Evolutionary conservation across 2,113 vertebrate species (phyloP), one percentile per base, ranked within the genome.

Genomic region (Sisor rabdophorus): DNA sequence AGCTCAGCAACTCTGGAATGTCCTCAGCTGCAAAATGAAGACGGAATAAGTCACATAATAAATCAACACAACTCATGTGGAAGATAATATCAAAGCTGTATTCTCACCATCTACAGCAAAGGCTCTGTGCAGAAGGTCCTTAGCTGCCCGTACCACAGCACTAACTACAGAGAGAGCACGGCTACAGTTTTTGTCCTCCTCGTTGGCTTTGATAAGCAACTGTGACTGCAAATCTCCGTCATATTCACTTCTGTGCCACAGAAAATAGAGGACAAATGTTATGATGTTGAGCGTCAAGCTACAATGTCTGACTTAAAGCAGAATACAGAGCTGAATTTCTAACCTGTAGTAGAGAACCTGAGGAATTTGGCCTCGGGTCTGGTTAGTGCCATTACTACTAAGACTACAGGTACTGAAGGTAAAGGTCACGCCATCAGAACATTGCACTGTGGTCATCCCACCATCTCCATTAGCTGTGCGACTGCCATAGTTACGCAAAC

Each of bases 311-410:
- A 40, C 19, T 10, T 28, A 61, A 40, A 44, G 20, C 12, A 24
- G 22, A 12, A 48, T 8, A 54, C 2, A 50, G 3, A 58, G 32
- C 2, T 44, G 13, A 32, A 26, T 48, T 20, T 22, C 75, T 55
- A 47, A 98, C 97, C 97, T 95, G 89, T 99, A 98, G 87, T 98
- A 99, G 15, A 99, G 94, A 36, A 99, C 94, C 89, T 99, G 97
- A 10, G 97, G 97, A 81, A 98, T 96, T 53, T 99, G 97, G 28
- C 97, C 97, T 82, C 97, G 90, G 0, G 96, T 98, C 89, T 98
- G 97, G 82, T 99, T 99, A 80, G 97, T 98, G 73, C 97, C 97
- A n/a, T 99, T 99, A 85, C 97, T 99, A 86, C 97, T 99, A 85
- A 99, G 87, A 84, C 96, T 98, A 74, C 97, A 99, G 0, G 97